Conservation (phyloP, 2,797 vertebrate genomes). For the Zalophus californianus region DNA sequence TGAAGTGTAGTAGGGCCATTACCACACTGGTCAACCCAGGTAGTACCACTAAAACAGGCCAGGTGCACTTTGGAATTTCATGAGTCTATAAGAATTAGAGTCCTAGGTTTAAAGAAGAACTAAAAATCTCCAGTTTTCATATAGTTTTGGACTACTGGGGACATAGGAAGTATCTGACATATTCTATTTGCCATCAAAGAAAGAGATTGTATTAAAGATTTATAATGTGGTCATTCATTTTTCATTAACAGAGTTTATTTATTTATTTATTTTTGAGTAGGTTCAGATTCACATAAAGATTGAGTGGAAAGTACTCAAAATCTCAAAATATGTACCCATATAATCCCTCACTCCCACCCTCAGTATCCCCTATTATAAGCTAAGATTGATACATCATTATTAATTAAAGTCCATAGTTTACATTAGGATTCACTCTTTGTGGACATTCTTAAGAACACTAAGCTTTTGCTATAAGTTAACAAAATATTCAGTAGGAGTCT, state of each 20-base stretch:
- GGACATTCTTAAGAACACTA: background rate
- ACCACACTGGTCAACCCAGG: background rate
- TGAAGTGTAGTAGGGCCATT: background rate
- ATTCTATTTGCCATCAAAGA: background rate
- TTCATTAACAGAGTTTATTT: background rate
- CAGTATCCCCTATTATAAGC: background rate
- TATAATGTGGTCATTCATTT: background rate
- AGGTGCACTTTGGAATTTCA: background rate
- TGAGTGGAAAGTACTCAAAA: background rate
- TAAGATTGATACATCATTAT: background rate
- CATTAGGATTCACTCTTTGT: background rate
- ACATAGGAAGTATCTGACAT: background rate
- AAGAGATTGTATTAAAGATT: background rate
- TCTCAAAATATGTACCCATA: background rate
- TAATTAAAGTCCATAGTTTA: background rate
- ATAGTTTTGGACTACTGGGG: background rate
- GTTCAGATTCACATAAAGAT: constrained; percentile 11
- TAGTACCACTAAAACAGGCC: background rate
- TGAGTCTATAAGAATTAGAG: background rate
- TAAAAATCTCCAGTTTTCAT: background rate
- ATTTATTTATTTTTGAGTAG: background rate
- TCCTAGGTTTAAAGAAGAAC: background rate
- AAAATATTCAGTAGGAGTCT: background rate
- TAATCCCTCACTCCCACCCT: background rate
- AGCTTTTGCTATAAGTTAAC: background rate